Base-by-base conservation (phyloP, 2,888 invertebrate species). In the Lepidocyrtoides sp. region DNA sequence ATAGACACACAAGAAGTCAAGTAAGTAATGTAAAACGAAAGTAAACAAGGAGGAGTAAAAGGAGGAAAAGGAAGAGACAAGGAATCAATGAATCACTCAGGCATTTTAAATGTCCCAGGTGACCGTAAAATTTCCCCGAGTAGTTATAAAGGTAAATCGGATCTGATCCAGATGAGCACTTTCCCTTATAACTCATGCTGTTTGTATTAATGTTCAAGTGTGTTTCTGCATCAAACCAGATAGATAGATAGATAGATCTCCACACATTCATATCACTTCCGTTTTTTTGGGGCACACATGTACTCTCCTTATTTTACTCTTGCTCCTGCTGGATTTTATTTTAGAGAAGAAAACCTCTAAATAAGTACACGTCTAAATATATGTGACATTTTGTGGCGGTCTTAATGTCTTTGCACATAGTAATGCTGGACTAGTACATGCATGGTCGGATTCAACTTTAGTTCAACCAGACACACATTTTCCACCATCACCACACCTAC, bases 141-240 rank as follows among this genome's bases (percentile, higher is more conserved):
- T 85, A 91, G 86, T 91, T 85, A 86, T 91, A 91, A 91, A 91
- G 91, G 86, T 91, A 91, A 91, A 86, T 91, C 91, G 91, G 86
- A 86, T 90, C 66, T 51, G 85, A 90, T 91, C 91, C 91, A 91
- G 91, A 91, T 91, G 91, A 86, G 91, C 86, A 86, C 91, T 91
- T 57, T 72, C 60, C 51, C 69, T 69, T 85, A 85, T 90, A 90
- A 90, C 63, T 90, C 85, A 85, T 84, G 90, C 57, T 60, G 63
- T 90, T 85, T 85, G 79, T 79, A 41, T 32, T 79, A 17, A 7
- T 60, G 23, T 82, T 29, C n/a, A 0, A 17, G 36, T 69, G n/a
- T 36, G 36, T 23, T 32, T 41, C 69, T 66, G 23, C 23, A 63
- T n/a, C 66, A 14, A 10, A n/a, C n/a, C 29, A 29, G n/a, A 29